Percentiles rank a stretch among this genome's conserved stretches.
phyloP scores from a whole-genome alignment of 2,888 invertebrate species.

The Dicyrtoma fusca region DNA sequence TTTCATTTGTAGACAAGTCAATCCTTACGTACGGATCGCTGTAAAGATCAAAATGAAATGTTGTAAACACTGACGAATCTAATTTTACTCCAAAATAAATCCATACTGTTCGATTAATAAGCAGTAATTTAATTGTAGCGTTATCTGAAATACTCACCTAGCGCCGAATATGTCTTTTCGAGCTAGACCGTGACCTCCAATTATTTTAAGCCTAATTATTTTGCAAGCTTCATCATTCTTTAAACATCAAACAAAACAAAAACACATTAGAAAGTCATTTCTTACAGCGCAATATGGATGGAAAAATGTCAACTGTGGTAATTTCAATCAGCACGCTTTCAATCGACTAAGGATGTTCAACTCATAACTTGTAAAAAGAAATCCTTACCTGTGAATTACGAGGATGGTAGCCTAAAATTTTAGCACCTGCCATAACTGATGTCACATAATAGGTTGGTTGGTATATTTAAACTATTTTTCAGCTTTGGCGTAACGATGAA shows the following conservation, averaged over 20 bases:
- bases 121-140: no score
- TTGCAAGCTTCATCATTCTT: conserved; percentile 70
- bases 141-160: no score
- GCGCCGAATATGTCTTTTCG: conserved; percentile 99
- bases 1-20: conserved; percentile 81
- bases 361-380: neutral
- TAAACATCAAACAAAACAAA: conserved; percentile 40
- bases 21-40: conserved; percentile 97
- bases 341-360: no score
- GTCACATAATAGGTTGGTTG: conserved; percentile 24
- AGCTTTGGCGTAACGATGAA: no score
- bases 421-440: conserved; percentile 36
- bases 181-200: conserved; percentile 87
- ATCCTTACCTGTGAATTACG: conserved; percentile 30
- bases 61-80: neutral
- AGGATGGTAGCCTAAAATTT: conserved; percentile 37
- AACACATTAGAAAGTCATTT: conserved; percentile 50
- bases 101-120: no score
- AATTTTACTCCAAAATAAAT: conserved; percentile 22
- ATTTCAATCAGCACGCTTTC: neutral
- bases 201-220: conserved; percentile 80
- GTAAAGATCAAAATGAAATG: conserved; percentile 58
- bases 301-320: no score
- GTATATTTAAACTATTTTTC: no score
- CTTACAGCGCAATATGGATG: neutral